Evolutionary conservation across 2,797 vertebrate species (phyloP).

Genomic region (Acrossocheilus fasciatus): DNA sequence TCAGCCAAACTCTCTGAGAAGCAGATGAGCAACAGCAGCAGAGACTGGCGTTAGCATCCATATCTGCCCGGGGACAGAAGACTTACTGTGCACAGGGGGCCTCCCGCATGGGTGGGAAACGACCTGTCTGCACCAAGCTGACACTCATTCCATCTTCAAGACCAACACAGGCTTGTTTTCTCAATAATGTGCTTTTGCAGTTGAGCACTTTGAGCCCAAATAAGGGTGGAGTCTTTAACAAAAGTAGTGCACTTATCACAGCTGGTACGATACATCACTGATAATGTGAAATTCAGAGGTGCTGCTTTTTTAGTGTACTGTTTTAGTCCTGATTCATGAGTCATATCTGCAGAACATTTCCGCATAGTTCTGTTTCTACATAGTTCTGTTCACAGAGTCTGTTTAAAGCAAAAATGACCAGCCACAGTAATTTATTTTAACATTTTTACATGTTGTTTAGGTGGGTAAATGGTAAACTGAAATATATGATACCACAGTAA

Average conservation of each 20-base stretch:
- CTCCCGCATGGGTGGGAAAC: conserved; percentile 76
- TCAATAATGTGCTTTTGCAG: conserved; percentile 38
- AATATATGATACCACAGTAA: not conserved
- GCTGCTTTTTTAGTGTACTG: not conserved
- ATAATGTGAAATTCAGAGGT: not conserved
- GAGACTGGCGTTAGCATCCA: conserved; percentile 75
- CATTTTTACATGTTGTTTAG: not conserved
- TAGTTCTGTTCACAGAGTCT: too few species aligned
- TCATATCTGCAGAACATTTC: too few species aligned
- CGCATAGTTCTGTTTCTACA: too few species aligned
- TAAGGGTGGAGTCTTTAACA: conserved; percentile 25
- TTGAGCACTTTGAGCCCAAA: conserved; percentile 40
- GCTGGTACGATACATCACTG: not conserved
- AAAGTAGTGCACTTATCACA: not conserved
- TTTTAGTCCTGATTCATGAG: not conserved
- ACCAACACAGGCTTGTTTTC: conserved; percentile 26
- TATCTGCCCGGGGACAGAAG: conserved; percentile 77
- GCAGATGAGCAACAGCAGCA: conserved; percentile 78
- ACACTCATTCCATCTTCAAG: conserved; percentile 76
- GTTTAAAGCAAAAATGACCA: not conserved
- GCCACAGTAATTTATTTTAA: too few species aligned
- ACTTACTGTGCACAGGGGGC: conserved; percentile 74
- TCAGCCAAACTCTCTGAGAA: conserved; percentile 77
- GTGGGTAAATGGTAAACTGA: not conserved
- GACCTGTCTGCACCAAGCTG: conserved; percentile 76